These are phyloP conservation scores for Babyrousa celebensis DNA, from an alignment of 2,797 vertebrate genomes.

Conservation along the genomic window DNA sequence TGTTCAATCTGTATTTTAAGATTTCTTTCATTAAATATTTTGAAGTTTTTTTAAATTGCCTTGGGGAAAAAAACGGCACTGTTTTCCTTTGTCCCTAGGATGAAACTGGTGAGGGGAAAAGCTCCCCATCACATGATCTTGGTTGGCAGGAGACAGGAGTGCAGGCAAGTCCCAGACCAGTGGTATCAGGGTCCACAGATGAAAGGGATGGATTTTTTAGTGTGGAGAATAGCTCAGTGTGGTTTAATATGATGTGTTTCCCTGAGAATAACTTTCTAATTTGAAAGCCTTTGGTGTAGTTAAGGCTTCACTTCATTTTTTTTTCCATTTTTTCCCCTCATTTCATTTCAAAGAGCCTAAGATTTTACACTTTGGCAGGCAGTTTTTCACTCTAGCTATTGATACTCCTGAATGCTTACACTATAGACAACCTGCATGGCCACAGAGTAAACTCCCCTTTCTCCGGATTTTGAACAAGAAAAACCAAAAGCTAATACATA, in stretches of 20 bases:
- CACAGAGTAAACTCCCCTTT: not conserved
- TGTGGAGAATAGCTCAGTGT: not conserved
- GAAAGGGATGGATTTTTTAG: conserved; percentile 72
- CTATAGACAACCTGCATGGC: not conserved
- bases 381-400: conserved; percentile 10
- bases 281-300: conserved; percentile 54
- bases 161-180: not conserved
- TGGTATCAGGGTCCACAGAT: conserved; percentile 39
- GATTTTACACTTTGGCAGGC: conserved; percentile 49
- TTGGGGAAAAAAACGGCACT: conserved; percentile 16
- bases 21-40: conserved; percentile 70
- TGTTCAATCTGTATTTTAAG: conserved; percentile 65
- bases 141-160: conserved; percentile 49
- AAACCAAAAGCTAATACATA: conserved; percentile 7
- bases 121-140: not conserved
- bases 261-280: conserved; percentile 61
- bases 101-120: conserved; percentile 37
- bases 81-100: conserved; percentile 46
- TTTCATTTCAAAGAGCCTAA: conserved; percentile 65
- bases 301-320: conserved; percentile 69
- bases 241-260: conserved; percentile 55
- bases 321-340: not conserved
- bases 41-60: conserved; percentile 25
- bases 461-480: conserved; percentile 49
- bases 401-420: not conserved